These are phyloP conservation scores for Datnioides undecimradiatus DNA, from an alignment of 2,113 vertebrate species.

Conservation along the genomic window DNA sequence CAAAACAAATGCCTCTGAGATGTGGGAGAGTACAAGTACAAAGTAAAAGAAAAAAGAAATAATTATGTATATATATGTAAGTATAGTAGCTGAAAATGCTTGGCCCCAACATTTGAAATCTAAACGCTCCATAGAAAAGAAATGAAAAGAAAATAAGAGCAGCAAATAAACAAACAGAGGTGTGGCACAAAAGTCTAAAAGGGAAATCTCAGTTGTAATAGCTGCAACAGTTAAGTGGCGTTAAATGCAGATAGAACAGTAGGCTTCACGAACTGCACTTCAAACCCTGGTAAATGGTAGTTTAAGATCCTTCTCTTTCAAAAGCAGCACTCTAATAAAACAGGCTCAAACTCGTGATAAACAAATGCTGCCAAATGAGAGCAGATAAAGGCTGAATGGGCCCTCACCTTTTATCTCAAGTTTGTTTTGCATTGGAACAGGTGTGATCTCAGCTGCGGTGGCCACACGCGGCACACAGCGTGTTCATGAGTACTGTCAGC, in stretches of 20 bases:
- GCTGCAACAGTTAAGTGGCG: not conserved
- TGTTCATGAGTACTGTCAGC: not conserved
- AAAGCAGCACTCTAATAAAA: not conserved
- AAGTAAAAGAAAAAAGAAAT: too few relatives aligned
- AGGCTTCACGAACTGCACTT: not conserved
- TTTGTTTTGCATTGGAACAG: constrained; percentile 1
- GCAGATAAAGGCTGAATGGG: not conserved
- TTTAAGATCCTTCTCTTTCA: not conserved
- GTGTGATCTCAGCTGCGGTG: not conserved
- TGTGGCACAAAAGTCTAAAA: too few relatives aligned
- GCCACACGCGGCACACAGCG: not conserved
- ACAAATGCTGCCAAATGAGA: constrained; percentile 43
- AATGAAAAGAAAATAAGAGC: not conserved
- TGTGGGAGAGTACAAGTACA: too few relatives aligned
- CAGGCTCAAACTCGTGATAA: constrained; percentile 20
- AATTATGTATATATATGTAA: too few relatives aligned
- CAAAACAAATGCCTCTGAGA: too few relatives aligned
- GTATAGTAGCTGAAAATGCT: too few relatives aligned
- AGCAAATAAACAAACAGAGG: not conserved
- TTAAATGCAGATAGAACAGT: not conserved
- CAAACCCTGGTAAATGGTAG: not conserved
- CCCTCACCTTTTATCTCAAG: not conserved
- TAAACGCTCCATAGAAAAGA: too few relatives aligned
- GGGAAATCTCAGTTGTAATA: not conserved
- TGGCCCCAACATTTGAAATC: too few relatives aligned